phyloP scores from a whole-genome alignment of 1,140 invertebrate species.

The Drosophila bipectinata region DNA sequence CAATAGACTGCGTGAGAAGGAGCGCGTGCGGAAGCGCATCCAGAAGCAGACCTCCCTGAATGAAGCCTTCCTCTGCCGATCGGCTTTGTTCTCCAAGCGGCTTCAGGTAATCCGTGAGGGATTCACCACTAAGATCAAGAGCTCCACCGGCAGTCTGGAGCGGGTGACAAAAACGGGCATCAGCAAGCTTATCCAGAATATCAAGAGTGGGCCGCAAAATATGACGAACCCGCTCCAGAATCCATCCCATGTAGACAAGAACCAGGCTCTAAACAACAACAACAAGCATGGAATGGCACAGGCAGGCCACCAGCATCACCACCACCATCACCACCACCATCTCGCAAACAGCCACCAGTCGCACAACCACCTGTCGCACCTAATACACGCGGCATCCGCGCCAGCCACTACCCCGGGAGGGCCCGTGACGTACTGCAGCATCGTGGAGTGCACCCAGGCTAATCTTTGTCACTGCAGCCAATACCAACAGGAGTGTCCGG shows the following conservation, averaged over 20 bases:
- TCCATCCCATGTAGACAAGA: conserved; percentile 8
- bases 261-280: conserved; percentile 39
- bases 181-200: conserved; percentile 90
- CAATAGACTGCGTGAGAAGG: conserved; percentile 92
- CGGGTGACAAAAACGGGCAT: conserved; percentile 91
- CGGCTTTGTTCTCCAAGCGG: conserved; percentile 88
- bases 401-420: conserved; percentile 20
- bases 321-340: conserved; percentile 68
- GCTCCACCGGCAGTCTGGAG: conserved; percentile 91
- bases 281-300: conserved; percentile 28
- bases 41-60: conserved; percentile 95
- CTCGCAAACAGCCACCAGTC: conserved; percentile 30
- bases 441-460: conserved; percentile 59
- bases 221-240: conserved; percentile 10
- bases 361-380: conserved; percentile 34
- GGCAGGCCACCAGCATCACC: conserved; percentile 44
- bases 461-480: conserved; percentile 73
- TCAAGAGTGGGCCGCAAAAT: conserved; percentile 85
- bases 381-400: conserved; percentile 14
- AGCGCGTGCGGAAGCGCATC: conserved; percentile 92
- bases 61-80: conserved; percentile 92
- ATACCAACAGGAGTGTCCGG: conserved; percentile 73
- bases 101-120: conserved; percentile 94
- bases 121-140: conserved; percentile 91
- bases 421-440: conserved; percentile 76